Evolutionary conservation across 2,797 vertebrate genomes (phyloP).

Genomic region (Mycteria americana): DNA sequence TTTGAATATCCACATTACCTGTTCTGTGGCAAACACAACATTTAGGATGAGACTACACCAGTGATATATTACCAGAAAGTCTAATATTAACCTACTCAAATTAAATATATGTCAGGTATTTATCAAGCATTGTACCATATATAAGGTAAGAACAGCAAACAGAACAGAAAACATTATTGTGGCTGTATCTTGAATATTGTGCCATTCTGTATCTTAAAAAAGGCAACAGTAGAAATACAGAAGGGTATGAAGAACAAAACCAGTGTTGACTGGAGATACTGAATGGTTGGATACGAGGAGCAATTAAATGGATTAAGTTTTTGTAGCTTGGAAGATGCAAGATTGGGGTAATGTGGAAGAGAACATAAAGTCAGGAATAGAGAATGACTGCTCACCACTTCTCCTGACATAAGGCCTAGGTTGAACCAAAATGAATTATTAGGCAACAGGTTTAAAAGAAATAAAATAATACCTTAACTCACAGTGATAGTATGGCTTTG

Average conservation of each 20-base stretch:
- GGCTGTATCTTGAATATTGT: background rate
- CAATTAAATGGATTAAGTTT: background rate
- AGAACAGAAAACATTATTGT: background rate
- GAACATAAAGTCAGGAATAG: background rate
- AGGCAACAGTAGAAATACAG: background rate
- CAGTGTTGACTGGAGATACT: background rate
- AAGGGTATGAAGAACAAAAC: background rate
- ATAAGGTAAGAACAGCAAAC: background rate
- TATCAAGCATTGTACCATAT: background rate
- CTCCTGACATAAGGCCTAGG: background rate
- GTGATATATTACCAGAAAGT: background rate
- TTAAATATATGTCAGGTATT: background rate
- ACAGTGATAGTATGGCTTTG: background rate
- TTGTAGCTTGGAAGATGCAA: background rate
- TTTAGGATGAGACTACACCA: background rate
- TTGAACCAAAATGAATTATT: background rate
- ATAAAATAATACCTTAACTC: background rate
- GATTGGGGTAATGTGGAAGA: background rate
- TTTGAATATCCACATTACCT: background rate
- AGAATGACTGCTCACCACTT: background rate
- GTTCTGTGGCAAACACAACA: background rate
- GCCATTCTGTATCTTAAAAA: background rate
- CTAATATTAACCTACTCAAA: background rate
- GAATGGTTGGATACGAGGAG: background rate
- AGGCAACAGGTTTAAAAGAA: background rate